Base-by-base conservation (phyloP, 2,888 invertebrate species). In the Drosophila subsilvestris region DNA sequence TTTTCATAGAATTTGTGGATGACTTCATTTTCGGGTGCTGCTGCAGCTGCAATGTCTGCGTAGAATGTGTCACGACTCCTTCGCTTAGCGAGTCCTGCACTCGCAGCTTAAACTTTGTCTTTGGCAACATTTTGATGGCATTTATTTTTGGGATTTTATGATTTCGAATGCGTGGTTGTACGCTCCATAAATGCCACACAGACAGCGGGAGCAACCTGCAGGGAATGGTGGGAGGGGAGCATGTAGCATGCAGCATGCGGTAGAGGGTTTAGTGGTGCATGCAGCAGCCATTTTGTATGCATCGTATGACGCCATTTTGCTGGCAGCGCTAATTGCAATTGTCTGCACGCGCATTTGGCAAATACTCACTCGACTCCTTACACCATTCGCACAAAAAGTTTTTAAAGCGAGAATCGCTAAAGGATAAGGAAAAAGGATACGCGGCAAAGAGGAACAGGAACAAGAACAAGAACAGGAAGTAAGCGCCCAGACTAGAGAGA, bases 91-190 rank as follows among this genome's bases (percentile, higher is more conserved):
- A 37, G 32, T 27, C 47, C 48, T n/a, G 20, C 22, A 29, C 17
- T 20, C n/a, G 37, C 25, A 44, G 42, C 18, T 29, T 82, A 71
- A 86, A 81, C 85, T 76, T 84, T 76, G 79, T 84, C 70, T 74
- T 14, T 74, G 63, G 73, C 69, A 70, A 77, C 87, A 74, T 66
- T 88, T 74, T 76, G 70, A 87, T 88, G 63, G 75, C 74, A 73
- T 88, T 85, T 81, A 74, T 86, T 84, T 85, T 88, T 86, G 82
- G 74, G 73, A 85, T 87, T 85, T 89, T 85, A 89, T 85, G 85
- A 74, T 73, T 67, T 45, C 69, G 7, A 70, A 73, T 86, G 80
- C n/a, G n/a, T n/a, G n/a, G n/a, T n/a, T n/a, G n/a, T n/a, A n/a
- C n/a, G n/a, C 70, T 45, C 53, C 71, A 83, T 79, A 76, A 79